Base-by-base conservation (phyloP, 2,888 invertebrate genomes). In the Limnephilus rhombicus region DNA sequence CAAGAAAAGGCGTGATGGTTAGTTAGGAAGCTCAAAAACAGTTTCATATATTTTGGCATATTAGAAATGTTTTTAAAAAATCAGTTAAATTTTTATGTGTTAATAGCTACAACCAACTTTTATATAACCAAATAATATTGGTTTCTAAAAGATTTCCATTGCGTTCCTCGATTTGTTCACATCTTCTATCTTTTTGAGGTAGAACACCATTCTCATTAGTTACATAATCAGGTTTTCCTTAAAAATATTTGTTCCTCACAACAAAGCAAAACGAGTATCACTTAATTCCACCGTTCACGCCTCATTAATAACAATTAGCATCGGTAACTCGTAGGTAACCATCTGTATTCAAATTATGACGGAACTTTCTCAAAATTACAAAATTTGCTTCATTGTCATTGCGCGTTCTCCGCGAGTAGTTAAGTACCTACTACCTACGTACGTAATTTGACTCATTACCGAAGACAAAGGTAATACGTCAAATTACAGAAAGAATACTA, bases 401-500 rank as follows among this genome's bases (percentile, higher is more conserved):
- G 4, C 11, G 68, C 24, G 68, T 68, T 68, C 68, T 24, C 24
- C 9, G 68, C 68, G 68, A 68, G 68, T 68, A 68, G 68, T 49
- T 49, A 13, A 4, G 12, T 45, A 45, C 45, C 41, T 53, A 53
- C 53, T 68, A 68, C 68, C 68, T 24, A 68, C 68, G n/a, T 68
- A 68, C 24, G 24, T 68, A 68, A 68, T 68, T 68, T 68, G 24
- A 9, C 68, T 68, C 68, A 68, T 68, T 68, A 68, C 68, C 68
- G 68, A 68, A 68, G 68, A 68, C 68, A 68, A 68, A 68, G 68
- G 68, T 68, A 68, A 68, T 68, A 9, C 68, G 9, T 68, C 24
- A 68, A 68, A 68, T 68, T 68, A 68, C 68, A 68, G 68, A 68
- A 68, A 68, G 68, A 68, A 68, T 68, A 68, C 68, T n/a, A n/a